Evolutionary conservation across 2,113 vertebrate genomes (phyloP), one percentile per base, ranked within the genome.

Genomic region (Hoplias malabaricus): DNA sequence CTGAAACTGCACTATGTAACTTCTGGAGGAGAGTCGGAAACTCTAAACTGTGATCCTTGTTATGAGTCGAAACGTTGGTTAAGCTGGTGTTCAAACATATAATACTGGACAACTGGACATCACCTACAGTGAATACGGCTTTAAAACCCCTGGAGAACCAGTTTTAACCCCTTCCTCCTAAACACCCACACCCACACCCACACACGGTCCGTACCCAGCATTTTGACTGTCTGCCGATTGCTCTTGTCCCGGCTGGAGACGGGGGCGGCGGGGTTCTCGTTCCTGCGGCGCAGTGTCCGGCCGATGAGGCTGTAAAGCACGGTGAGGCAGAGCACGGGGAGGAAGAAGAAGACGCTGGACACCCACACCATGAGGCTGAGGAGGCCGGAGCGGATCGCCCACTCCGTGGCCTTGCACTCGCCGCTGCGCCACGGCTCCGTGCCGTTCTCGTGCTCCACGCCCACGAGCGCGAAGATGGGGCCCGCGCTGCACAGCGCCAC

Each of bases 271-370:
- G 92, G 91, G 65, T 95, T 94, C 0, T 86, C 90, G 78, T 92
- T 90, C 40, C 95, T 85, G 71, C 88, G 93, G 96, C 97, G 98
- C 85, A 99, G 90, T 70, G 94, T 94, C 63, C 96, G 95, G 69
- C 96, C 96, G 0, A 99, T 98, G 81, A 99, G 95, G 81, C 96
- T 94, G 93, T 99, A 98, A 14, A 99, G 93, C 31, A 99, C 94
- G 0, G 96, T 96, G 83, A 99, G 92, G 80, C 96, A 99, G 67
- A 99, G 96, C 16, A 99, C 96, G 0, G 97, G 97, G 86, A 98
- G 89, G 85, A 99, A 98, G 69, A 99, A 99, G 89, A 96, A 99
- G 62, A 96, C 81, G 59, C 95, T 96, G 85, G 95, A 98, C 42
- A 95, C 90, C 97, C 96, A 98, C 75, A 97, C 95, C 96, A 99